A percentile compares a stretch with the other conserved stretches of the same genome.
These are phyloP conservation scores for Siphonodentalium dalli DNA, from an alignment of 2,888 invertebrate species.

Conservation along the genomic window DNA sequence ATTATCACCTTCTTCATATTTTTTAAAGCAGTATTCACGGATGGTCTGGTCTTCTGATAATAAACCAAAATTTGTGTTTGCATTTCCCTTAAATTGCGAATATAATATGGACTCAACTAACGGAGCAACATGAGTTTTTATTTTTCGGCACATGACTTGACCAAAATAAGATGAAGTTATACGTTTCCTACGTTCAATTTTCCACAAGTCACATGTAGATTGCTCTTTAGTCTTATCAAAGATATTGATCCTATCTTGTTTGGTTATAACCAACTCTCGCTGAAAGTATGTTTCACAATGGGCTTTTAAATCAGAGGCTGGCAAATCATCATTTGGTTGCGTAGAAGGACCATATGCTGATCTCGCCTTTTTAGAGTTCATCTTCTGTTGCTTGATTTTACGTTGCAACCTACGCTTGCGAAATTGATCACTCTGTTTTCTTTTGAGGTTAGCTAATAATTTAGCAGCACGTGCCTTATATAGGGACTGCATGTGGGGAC, in stretches of 20 bases:
- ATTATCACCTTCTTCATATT: neutral
- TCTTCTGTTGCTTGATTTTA: too few species aligned
- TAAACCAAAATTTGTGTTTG: neutral
- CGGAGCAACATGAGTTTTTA: neutral
- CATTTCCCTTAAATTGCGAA: neutral
- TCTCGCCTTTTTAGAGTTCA: too few species aligned
- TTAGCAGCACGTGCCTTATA: too few species aligned
- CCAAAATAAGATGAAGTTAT: slow-evolving; percentile 20
- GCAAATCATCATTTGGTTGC: too few species aligned
- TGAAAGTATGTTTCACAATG: neutral
- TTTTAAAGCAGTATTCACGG: too few species aligned
- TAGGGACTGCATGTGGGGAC: too few species aligned
- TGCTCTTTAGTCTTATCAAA: slow-evolving; percentile 7
- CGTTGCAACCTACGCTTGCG: too few species aligned
- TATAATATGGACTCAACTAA: neutral
- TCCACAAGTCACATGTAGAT: slow-evolving; percentile 8
- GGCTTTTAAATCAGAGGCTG: neutral
- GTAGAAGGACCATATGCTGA: too few species aligned
- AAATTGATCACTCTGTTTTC: too few species aligned
- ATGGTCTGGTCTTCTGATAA: neutral
- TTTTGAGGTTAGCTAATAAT: too few species aligned
- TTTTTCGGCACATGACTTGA: slow-evolving; percentile 4
- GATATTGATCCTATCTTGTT: slow-evolving; percentile 2
- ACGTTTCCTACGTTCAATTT: slow-evolving; percentile 9
- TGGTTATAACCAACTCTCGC: neutral